Evolutionary conservation across 2,797 vertebrate genomes (phyloP), one percentile per base, ranked within the genome.

Genomic region (Muraenolepis orangiensis): DNA sequence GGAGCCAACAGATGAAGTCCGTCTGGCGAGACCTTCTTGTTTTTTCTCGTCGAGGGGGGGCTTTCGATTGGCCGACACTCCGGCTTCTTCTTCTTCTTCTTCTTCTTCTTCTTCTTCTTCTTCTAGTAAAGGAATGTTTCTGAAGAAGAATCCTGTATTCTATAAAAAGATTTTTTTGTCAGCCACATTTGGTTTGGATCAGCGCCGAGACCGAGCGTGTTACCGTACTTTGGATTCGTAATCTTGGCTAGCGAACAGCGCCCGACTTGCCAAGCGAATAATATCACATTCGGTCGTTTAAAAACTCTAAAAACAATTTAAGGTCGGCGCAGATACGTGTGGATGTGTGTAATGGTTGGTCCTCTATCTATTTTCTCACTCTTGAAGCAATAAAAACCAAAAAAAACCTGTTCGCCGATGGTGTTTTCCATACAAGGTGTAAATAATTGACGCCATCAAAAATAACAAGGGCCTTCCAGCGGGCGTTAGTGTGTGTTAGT

Each of bases 141-240:
- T 75, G 77, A 76, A 83, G 72, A 80, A 57, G 51, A 16, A 42
- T 11, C n/a, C n/a, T n/a, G n/a, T n/a, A n/a, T n/a, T n/a, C n/a
- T 57, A 6, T 57, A 7, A 57, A 11, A n/a, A 11, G n/a, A 57
- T 83, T 89, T 70, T n/a, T n/a, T n/a, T 74, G 77, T 71, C 75
- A 82, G 79, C 74, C 76, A 79, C 74, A 76, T 87, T 91, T 80
- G 91, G 87, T 88, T 86, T 89, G 87, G 86, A 87, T 85, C 83
- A 85, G 84, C 75, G 79, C 86, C 76, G 85, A 83, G 78, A 81
- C 83, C 32, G 57, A 30, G 77, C 16, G 46, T 51, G 81, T 77
- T 36, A 68, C 32, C 69, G 13, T 36, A 0, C 57, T 83, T 78
- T 79, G 74, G 67, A 70, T 85, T 80, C 7, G 51, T 76, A 69